Evolutionary conservation across 2,113 vertebrate species (phyloP), one percentile per base, ranked within the genome.

Genomic region (Sapajus apella): DNA sequence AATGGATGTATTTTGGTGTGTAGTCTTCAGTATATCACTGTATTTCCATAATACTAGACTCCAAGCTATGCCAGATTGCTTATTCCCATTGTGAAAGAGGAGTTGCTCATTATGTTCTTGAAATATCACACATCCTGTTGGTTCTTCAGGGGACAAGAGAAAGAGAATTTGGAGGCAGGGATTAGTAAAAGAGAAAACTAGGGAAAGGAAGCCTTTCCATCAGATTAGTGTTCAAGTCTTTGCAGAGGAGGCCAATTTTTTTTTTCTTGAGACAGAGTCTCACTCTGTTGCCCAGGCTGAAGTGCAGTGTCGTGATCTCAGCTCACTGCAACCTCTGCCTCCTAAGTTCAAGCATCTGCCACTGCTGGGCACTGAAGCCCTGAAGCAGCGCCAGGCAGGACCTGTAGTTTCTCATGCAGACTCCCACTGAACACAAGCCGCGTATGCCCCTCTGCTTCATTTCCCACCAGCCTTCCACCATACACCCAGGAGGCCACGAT

Each of bases 121-220:
- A 86, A 96, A 82, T 68, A 43, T 68, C 82, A 80, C 47, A 89
- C 43, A 55, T 82, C 86, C 91, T 94, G 68, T 89, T 89, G 85
- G 47, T 91, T 94, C 77, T 94, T 87, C 40, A 64, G 56, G 40
- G 52, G 35, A 85, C 87, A 61, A 66, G 90, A 95, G 91, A 76
- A 81, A 96, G 80, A 68, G 66, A 30, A 37, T 25, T 77, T 40
- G 83, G 75, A 72, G 77, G 70, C 75, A 30, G 55, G 86, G 75
- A 90, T 87, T 77, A 18, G 89, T 9, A 75, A 56, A 61, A 90
- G 55, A 92, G 92, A 76, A 64, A 86, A 56, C 70, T 27, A 30
- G 40, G 76, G 20, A 73, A 85, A 90, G 55, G 0, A 0, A 47
- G 16, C 20, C 7, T 80, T 90, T 81, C 55, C 25, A 18, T 25